Percentiles rank a stretch among this genome's conserved stretches.
Conservation (phyloP, 1,140 invertebrate species). For the Amyelois transitella region DNA sequence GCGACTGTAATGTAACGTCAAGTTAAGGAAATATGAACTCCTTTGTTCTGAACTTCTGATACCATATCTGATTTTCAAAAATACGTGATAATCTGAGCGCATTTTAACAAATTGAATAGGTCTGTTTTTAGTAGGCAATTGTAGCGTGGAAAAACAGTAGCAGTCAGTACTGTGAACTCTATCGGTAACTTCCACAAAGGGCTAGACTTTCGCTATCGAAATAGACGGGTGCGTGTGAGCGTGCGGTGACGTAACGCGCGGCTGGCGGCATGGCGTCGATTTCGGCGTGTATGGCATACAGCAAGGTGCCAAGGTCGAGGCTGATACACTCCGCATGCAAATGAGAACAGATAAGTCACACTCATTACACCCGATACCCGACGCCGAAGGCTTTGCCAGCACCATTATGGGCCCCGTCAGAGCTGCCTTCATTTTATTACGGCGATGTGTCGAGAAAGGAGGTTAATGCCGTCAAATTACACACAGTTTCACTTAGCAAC, state of each 20-base stretch:
- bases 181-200: conserved; percentile 1
- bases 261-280: conserved; percentile 17
- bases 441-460: conserved; percentile 54
- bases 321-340: conserved; percentile 60
- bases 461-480: conserved; percentile 62
- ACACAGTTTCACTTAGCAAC: conserved; percentile 45
- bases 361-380: conserved; percentile 55
- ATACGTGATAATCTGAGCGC: too few species aligned
- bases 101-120: too few species aligned
- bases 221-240: conserved; percentile 9
- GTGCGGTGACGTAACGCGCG: conserved; percentile 26
- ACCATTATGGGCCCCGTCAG: conserved; percentile 45
- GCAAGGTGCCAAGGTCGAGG: conserved; percentile 64
- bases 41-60: too few species aligned
- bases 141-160: too few species aligned
- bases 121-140: too few species aligned
- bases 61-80: too few species aligned
- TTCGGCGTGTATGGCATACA: conserved; percentile 40
- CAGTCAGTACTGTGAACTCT: too few species aligned
- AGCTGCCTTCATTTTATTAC: conserved; percentile 60
- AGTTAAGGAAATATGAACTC: too few species aligned
- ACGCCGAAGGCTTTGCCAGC: conserved; percentile 30
- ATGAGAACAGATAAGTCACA: conserved; percentile 62
- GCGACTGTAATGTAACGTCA: conserved; percentile 20
- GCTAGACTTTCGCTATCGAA: conserved; percentile 23